Conservation (phyloP, 1,140 invertebrate genomes). For the Oedothorax gibbosus region DNA sequence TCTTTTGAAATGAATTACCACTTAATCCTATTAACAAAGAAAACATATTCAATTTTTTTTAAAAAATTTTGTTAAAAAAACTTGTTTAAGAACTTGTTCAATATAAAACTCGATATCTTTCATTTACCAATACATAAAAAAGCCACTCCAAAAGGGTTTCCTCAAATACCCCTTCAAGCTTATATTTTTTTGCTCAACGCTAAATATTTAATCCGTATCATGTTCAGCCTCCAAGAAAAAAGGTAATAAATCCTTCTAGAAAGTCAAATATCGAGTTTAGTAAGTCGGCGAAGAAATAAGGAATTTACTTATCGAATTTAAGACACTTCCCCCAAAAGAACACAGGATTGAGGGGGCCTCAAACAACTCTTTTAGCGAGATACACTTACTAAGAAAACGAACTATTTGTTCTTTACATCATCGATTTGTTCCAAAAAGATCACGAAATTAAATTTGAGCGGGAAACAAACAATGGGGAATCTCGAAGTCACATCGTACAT, state of each 20-base stretch:
- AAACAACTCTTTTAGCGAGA: conserved; percentile 32
- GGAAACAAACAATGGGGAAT: conserved; percentile 19
- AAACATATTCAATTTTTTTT: too few species aligned
- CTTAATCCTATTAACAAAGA: too few species aligned
- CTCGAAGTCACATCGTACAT: conserved; percentile 18
- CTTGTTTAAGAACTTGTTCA: too few species aligned
- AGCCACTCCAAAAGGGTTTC: too few species aligned
- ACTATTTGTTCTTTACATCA: conserved; percentile 25
- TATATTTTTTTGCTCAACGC: too few species aligned
- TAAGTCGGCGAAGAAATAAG: background rate
- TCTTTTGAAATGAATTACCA: too few species aligned
- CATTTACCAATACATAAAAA: too few species aligned
- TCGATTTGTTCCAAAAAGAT: conserved; percentile 32
- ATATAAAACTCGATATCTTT: too few species aligned
- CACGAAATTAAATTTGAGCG: conserved; percentile 45
- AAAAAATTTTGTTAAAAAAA: too few species aligned
- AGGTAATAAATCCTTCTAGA: background rate
- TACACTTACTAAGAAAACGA: conserved; percentile 32
- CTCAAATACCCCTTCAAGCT: too few species aligned
- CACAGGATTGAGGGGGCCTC: conserved; percentile 13
- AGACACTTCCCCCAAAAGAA: conserved; percentile 23
- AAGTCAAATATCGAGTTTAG: conserved; percentile 1
- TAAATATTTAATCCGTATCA: too few species aligned
- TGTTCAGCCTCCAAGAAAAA: background rate
- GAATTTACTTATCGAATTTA: conserved; percentile 43